Evolutionary conservation across 1,140 invertebrate genomes (phyloP), one percentile per base, ranked within the genome.

Genomic region (Drusus annulatus): DNA sequence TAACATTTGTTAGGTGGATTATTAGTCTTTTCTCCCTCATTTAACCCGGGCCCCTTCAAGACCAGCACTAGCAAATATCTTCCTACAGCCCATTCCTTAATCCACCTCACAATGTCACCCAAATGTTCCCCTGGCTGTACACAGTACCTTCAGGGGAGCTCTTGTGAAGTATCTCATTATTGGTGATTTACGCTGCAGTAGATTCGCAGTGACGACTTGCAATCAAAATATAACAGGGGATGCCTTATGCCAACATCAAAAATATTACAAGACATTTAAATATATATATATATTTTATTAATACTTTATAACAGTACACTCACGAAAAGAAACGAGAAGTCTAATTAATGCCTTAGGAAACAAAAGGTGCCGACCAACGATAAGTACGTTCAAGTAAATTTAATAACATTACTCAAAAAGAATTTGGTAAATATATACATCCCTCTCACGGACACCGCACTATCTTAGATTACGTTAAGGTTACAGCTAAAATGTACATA

Each of bases 361-460:
- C 10, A 10, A 45, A 69, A 7, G 51, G 51, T 74, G 69, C 51
- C 16, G 23, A 54, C 54, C 16, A 51, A 54, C 54, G 6, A 19
- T 71, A 71, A 74, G 50, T 71, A 71, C 68, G 19, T 71, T 21
- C 17, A 71, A 71, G 45, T 51, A 51, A 50, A 36, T 28, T 25
- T 16, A 17, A 71, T 71, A 17, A 71, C n/a, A 71, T 21, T 50
- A 71, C 45, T 51, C 31, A 17, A 71, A 45, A 45, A 50, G n/a
- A 51, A 56, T 74, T 71, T 74, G 71, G 71, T 74, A 56, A 74
- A 74, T 74, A 74, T 74, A 58, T 74, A 74, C 71, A 56, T 45
- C 36, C 3, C 10, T 15, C 16, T 17, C n/a, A n/a, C 13, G 21
- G 45, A 28, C 71, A 74, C 52, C 71, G 17, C 21, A 21, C 71